A percentile compares a stretch with the other conserved stretches of the same genome.
Evolutionary conservation across 2,797 vertebrate genomes (phyloP).

Genomic region (Coccyzus lansbergi): DNA sequence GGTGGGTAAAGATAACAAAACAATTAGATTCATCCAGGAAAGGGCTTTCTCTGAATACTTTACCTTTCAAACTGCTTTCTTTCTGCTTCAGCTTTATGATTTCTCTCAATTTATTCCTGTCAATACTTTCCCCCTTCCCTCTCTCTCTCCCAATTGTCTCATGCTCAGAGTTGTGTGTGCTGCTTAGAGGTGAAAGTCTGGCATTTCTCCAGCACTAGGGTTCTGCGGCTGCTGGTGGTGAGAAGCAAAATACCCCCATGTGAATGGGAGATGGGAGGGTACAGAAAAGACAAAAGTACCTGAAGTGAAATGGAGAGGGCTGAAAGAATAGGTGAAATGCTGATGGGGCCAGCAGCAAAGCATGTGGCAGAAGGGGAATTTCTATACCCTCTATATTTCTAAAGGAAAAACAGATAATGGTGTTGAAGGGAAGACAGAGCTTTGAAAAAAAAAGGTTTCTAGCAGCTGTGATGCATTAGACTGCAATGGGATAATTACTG

Average conservation of each 20-base stretch:
- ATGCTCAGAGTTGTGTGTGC: conserved; percentile 46
- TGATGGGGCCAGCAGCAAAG: not conserved
- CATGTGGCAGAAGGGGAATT: not conserved
- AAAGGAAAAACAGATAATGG: not conserved
- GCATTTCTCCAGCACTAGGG: not conserved
- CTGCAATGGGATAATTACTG: not conserved
- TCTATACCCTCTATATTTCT: too few relatives aligned
- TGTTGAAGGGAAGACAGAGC: not conserved
- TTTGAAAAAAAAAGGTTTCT: not conserved
- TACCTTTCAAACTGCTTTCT: conserved; percentile 76
- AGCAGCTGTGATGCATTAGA: not conserved
- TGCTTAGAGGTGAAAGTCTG: conserved; percentile 25
- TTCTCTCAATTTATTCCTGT: conserved; percentile 67
- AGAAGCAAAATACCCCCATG: not conserved
- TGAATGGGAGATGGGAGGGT: not conserved
- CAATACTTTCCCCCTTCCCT: conserved; percentile 62
- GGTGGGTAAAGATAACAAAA: conserved; percentile 96
- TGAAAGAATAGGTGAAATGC: not conserved
- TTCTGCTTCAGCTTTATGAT: conserved; percentile 71
- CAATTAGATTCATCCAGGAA: conserved; percentile 87
- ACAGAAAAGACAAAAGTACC: not conserved
- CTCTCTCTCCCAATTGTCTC: conserved; percentile 48
- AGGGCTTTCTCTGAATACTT: conserved; percentile 80
- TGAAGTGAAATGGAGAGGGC: not conserved
- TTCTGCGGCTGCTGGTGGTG: not conserved